Evolutionary conservation across 1,140 invertebrate genomes (phyloP), one percentile per base, ranked within the genome.

Genomic region (Chironomus tepperi): DNA sequence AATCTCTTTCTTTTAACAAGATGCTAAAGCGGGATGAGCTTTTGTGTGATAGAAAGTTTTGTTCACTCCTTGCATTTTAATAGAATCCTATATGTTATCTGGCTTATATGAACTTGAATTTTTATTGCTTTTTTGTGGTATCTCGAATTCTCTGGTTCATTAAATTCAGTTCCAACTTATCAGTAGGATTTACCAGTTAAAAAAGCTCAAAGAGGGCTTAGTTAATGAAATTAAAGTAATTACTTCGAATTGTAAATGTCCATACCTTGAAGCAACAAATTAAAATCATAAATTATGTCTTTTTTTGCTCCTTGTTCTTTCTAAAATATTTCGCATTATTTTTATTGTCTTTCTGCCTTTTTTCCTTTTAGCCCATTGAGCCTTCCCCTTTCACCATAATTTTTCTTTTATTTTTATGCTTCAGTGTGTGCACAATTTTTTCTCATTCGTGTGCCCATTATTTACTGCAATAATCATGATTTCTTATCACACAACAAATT

Each of bases 401-500:
- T 34, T 34, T 34, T 34, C 1, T 34, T 34, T 34, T 34, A 34
- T 34, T 34, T 34, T 34, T 34, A 34, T 34, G 47, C 47, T n/a
- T 47, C 43, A n/a, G 47, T n/a, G 47, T 57, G 47, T 57, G 12
- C 47, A 57, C n/a, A 57, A 34, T 34, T 34, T 34, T 34, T 34
- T 34, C 16, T 34, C 24, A 34, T 34, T 34, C 24, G 24, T 34
- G 24, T n/a, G 47, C 8, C 18, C 65, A 70, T 70, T 70, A 18
- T 70, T 70, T 16, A 70, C 19, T 21, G 19, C 18, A 70, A 70
- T 70, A 70, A 70, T 70, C 65, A 70, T 70, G 18, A 70, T 70
- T 70, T 70, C 65, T 70, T 70, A 70, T 70, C 65, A 70, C 18
- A 70, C 65, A 21, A 57, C 47, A 57, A 34, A 2, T 34, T 34